phyloP scores from a whole-genome alignment of 2,888 invertebrate species.

The Caenorhabditis zanzibari region DNA sequence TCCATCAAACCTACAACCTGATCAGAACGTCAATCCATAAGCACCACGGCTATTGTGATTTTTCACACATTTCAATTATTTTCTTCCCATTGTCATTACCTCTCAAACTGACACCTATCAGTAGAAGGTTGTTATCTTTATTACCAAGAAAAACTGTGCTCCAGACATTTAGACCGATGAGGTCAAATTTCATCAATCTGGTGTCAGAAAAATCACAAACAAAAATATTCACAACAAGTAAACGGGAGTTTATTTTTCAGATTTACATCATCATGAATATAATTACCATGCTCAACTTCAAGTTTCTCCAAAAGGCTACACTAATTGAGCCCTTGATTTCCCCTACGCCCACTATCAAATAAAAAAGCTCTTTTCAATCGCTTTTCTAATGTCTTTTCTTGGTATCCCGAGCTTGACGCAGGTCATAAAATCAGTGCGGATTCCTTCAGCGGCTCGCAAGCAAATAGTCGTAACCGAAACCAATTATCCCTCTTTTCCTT shows the following conservation, averaged over 20 bases:
- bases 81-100: not conserved
- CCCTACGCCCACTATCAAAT: too few relatives aligned
- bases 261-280: too few relatives aligned
- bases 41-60: not conserved
- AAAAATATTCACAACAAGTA: too few relatives aligned
- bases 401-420: not conserved
- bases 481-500: constrained; percentile 20
- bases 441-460: not conserved
- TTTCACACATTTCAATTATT: not conserved
- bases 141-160: constrained; percentile 1
- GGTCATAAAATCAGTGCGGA: constrained; percentile 24
- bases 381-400: not conserved
- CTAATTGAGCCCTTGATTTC: too few relatives aligned
- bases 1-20: not conserved
- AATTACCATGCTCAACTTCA: too few relatives aligned
- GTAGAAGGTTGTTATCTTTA: not conserved
- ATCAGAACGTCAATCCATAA: not conserved
- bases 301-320: too few relatives aligned
- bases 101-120: not conserved
- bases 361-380: not conserved
- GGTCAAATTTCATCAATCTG: not conserved
- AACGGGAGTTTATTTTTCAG: too few relatives aligned
- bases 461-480: constrained; percentile 33
- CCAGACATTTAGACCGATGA: not conserved
- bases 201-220: not conserved